Conservation (phyloP, 2,888 invertebrate species). For the Icerya purchasi region DNA sequence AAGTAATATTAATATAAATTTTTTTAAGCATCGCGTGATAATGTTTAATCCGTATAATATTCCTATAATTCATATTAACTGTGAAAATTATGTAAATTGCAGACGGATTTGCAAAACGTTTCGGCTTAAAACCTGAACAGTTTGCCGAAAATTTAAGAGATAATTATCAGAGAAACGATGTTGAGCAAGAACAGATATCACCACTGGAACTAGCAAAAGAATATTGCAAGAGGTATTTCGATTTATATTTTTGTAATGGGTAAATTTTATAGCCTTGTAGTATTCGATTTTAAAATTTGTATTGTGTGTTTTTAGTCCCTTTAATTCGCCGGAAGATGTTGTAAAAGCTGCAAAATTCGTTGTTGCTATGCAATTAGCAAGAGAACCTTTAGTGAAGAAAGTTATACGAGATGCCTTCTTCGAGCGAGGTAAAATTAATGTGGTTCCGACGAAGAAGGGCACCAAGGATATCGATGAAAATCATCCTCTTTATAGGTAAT, state of each 20-base stretch:
- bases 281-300: too few species aligned
- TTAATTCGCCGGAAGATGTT: conserved; percentile 54
- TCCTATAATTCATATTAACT: too few species aligned
- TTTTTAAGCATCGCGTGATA: too few species aligned
- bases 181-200: conserved; percentile 74
- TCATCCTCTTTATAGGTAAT: conserved; percentile 52
- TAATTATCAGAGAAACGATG: conserved; percentile 84
- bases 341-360: conserved; percentile 79
- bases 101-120: conserved; percentile 67
- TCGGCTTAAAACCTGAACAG: conserved; percentile 81
- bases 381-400: conserved; percentile 72
- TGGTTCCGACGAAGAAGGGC: conserved; percentile 72
- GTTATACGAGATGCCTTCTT: conserved; percentile 67
- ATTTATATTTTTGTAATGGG: too few species aligned
- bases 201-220: conserved; percentile 64
- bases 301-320: conserved; percentile 37
- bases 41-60: too few species aligned
- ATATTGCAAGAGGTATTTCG: conserved; percentile 34
- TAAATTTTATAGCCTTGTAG: too few species aligned
- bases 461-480: conserved; percentile 87
- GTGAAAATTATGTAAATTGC: conserved; percentile 18
- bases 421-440: conserved; percentile 64
- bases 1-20: too few species aligned
- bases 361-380: conserved; percentile 79
- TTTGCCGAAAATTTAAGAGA: conserved; percentile 91